Conservation (phyloP, 2,888 invertebrate genomes). For the Drosophila gaucha region DNA sequence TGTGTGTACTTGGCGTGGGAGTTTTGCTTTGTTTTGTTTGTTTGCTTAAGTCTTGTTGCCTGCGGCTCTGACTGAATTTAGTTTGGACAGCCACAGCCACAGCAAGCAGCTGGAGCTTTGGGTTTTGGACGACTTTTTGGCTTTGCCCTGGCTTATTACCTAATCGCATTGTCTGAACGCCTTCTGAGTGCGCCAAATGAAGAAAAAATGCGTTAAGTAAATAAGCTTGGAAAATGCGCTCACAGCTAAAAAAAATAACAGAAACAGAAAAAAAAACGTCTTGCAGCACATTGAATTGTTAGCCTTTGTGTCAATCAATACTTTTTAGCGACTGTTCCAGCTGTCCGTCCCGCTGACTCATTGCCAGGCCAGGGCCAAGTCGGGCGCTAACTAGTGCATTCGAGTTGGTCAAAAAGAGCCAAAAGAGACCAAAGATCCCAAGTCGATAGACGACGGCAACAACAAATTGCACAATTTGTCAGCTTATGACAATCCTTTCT, state of each 20-base stretch:
- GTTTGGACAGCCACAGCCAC: slow-evolving; percentile 33
- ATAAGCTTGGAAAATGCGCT: slow-evolving; percentile 46
- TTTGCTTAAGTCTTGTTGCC: slow-evolving; percentile 42
- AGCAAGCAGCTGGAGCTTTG: slow-evolving; percentile 22
- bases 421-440: slow-evolving; percentile 13
- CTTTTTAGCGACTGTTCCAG: slow-evolving; percentile 9
- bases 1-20: slow-evolving; percentile 60
- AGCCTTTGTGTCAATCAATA: slow-evolving; percentile 48
- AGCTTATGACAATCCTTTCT: slow-evolving; percentile 64
- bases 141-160: slow-evolving; percentile 58
- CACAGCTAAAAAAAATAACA: slow-evolving; percentile 3
- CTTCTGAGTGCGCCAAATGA: slow-evolving; percentile 34
- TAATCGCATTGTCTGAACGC: slow-evolving; percentile 55
- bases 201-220: slow-evolving; percentile 21
- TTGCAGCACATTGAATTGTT: slow-evolving; percentile 25
- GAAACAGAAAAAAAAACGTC: not conserved
- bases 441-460: slow-evolving; percentile 24
- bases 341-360: slow-evolving; percentile 46
- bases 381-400: slow-evolving; percentile 24
- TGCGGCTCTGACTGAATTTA: slow-evolving; percentile 61
- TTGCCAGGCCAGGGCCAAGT: slow-evolving; percentile 46
- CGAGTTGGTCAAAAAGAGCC: slow-evolving; percentile 9
- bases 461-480: slow-evolving; percentile 45
- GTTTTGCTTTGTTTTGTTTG: slow-evolving; percentile 59
- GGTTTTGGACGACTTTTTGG: slow-evolving; percentile 47